phyloP scores from a whole-genome alignment of 2,888 invertebrate species.

The Sturmia bella region DNA sequence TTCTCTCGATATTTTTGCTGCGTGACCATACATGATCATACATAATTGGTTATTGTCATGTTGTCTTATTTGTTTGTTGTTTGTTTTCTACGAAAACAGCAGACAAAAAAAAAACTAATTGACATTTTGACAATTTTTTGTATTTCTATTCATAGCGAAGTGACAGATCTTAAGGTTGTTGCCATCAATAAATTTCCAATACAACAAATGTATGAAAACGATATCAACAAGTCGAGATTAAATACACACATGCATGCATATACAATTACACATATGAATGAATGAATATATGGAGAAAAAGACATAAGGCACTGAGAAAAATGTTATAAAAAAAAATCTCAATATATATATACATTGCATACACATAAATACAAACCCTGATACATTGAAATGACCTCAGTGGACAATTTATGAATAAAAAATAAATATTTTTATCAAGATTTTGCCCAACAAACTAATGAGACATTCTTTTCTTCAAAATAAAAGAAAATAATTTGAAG shows the following conservation, averaged over 20 bases:
- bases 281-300: neutral
- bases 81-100: slow-evolving; percentile 18
- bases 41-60: slow-evolving; percentile 70
- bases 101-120: slow-evolving; percentile 59
- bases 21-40: slow-evolving; percentile 70
- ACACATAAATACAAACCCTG: too few species aligned
- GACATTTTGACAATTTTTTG: slow-evolving; percentile 70
- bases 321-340: neutral
- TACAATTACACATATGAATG: neutral
- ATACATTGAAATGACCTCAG: slow-evolving; percentile 36
- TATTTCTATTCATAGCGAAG: slow-evolving; percentile 65
- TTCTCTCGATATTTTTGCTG: slow-evolving; percentile 38
- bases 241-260: slow-evolving; percentile 20
- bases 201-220: slow-evolving; percentile 33
- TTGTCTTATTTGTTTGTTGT: slow-evolving; percentile 57
- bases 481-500: neutral
- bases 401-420: slow-evolving; percentile 46
- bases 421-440: slow-evolving; percentile 16
- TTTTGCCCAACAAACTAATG: slow-evolving; percentile 32
- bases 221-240: slow-evolving; percentile 64
- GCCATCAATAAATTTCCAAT: slow-evolving; percentile 67
- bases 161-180: slow-evolving; percentile 70
- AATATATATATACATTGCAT: slow-evolving; percentile 13
- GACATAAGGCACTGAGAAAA: slow-evolving; percentile 7
- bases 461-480: slow-evolving; percentile 8